A percentile compares a stretch with the other conserved stretches of the same genome.
Evolutionary conservation across 2,113 vertebrate genomes (phyloP).

Genomic region (Lophochroa leadbeateri): DNA sequence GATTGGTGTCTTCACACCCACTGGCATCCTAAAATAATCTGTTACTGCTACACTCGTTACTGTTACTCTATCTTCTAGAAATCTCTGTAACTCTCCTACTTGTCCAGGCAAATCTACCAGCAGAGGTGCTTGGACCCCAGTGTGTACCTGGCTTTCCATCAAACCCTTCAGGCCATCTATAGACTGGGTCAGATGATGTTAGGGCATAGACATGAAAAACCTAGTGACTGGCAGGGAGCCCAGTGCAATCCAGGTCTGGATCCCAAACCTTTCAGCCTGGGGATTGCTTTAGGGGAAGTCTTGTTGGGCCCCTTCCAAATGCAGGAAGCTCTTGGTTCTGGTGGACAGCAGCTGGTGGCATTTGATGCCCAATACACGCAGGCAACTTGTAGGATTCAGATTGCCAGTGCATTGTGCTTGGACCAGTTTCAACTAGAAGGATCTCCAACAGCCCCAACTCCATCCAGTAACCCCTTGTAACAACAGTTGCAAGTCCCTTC

Average conservation of each 20-base stretch:
- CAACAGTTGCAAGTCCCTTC: not conserved
- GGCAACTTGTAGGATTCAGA: not conserved
- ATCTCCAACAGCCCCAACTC: not conserved
- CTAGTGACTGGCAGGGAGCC: not conserved
- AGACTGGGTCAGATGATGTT: not conserved
- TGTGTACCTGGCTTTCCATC: not conserved
- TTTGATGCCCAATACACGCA: not conserved
- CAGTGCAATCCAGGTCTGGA: not conserved
- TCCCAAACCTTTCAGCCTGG: not conserved
- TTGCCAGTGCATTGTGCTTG: not conserved
- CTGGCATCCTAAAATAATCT: slow-evolving; percentile 31
- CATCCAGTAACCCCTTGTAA: not conserved
- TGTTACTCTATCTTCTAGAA: not conserved
- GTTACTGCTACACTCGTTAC: not conserved
- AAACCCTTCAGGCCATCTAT: not conserved
- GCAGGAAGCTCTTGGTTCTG: not conserved
- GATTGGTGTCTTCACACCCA: slow-evolving; percentile 27
- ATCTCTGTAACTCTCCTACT: not conserved
- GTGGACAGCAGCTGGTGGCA: not conserved
- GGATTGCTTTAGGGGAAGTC: not conserved
- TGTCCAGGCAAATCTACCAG: not conserved
- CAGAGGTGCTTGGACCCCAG: not conserved
- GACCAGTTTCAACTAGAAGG: not conserved
- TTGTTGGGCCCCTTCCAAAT: not conserved
- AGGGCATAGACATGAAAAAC: not conserved